Base-by-base conservation (phyloP, 2,113 vertebrate genomes). In the Acanthisitta chloris region DNA sequence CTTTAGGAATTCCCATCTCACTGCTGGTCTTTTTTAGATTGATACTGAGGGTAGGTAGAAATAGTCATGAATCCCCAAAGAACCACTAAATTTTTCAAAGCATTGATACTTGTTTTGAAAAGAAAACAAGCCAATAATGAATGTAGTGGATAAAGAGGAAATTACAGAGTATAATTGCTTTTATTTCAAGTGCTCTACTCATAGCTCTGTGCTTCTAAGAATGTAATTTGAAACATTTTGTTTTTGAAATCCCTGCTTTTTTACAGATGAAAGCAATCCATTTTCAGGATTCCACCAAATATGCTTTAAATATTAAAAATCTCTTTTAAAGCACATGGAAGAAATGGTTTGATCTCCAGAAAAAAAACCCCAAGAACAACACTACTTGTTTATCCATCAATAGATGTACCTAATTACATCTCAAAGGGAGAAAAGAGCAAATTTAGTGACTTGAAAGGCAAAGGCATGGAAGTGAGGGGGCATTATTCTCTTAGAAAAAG, bases 281-380 rank as follows among this genome's bases (percentile, higher is more conserved):
- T 97, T 97, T 96, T 96, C 88, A 81, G 85, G 29, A 93, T 94
- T 97, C 91, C 77, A 94, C 95, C 69, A 88, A 96, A 93, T 96
- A 84, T 78, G 71, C 94, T 97, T 97, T 97, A 97, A 97, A 98
- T 98, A 97, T 97, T 96, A 96, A 97, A 97, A 94, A 83, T 91
- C 67, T 92, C 66, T 90, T 96, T 86, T 90, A 43, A 88, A 96
- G 69, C 91, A 96, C 86, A 90, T 77, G 48, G 96, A 96, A 94
- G n/a, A 54, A 52, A 45, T 95, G 92, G 67, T 93, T 96, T 97
- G 90, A 92, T 95, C 95, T 95, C 74, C 51, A 87, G 91, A 33
- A 88, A 86, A 43, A 64, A 67, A 65, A 95, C 81, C 31, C 57
- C 54, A 94, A 96, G n/a, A 93, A 81, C 88, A 92, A 61, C 64